These are phyloP conservation scores for Eulemur rubriventer DNA, from an alignment of 2,797 vertebrate species.

Conservation along the genomic window DNA sequence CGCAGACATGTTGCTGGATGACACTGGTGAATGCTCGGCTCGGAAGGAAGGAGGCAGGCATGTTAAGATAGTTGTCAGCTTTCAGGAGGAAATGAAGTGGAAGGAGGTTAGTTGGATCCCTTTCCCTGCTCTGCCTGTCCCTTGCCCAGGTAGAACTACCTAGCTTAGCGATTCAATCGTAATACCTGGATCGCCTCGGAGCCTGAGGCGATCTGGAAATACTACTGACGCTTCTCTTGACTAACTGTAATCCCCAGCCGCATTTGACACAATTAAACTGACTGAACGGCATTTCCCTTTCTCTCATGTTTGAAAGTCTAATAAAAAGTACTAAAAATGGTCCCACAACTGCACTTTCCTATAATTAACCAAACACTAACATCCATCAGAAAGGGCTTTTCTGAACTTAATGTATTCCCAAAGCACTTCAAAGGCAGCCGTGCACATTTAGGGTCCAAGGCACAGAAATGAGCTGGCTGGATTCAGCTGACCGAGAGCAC, in stretches of 20 bases:
- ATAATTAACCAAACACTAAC: neutral
- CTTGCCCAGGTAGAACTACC: slow-evolving; percentile 16
- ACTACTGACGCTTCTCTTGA: slow-evolving; percentile 31
- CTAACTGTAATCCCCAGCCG: neutral
- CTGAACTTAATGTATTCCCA: neutral
- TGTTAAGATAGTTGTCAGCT: slow-evolving; percentile 95
- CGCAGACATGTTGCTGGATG: slow-evolving; percentile 97
- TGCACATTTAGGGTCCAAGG: neutral
- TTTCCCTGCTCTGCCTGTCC: slow-evolving; percentile 60
- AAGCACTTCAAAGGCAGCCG: neutral
- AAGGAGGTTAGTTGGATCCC: slow-evolving; percentile 90
- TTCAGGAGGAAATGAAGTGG: slow-evolving; percentile 92
- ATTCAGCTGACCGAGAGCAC: neutral
- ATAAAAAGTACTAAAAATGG: neutral
- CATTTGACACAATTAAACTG: neutral
- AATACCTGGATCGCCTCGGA: neutral
- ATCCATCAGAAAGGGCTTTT: neutral
- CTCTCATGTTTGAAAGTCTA: neutral
- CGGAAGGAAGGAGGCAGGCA: slow-evolving; percentile 96
- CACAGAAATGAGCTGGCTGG: fast-evolving
- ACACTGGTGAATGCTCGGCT: slow-evolving; percentile 91
- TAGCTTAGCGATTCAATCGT: neutral
- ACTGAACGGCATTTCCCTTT: neutral
- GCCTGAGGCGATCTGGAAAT: neutral
- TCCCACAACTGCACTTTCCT: fast-evolving